phyloP scores from a whole-genome alignment of 1,140 invertebrate species.

The Rhopalosiphum padi region DNA sequence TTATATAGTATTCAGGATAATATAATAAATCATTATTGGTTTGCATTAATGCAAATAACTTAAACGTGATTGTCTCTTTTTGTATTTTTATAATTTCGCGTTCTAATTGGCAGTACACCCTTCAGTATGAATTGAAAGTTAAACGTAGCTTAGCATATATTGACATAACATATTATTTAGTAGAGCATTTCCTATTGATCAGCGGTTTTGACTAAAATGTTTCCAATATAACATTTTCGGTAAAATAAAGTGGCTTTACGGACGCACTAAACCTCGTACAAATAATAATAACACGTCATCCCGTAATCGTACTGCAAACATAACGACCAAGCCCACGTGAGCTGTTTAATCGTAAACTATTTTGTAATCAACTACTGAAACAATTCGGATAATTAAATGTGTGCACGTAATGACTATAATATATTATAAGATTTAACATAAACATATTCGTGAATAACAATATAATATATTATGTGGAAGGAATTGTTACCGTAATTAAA shows the following conservation, averaged over 20 bases:
- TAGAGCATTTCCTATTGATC: background rate
- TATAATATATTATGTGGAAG: no score
- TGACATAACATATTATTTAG: background rate
- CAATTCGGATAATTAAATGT: background rate
- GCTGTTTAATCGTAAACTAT: background rate
- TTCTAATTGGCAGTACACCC: background rate
- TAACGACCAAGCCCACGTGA: background rate
- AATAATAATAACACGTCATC: background rate
- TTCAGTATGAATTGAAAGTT: background rate
- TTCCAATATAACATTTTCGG: background rate
- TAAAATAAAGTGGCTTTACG: conserved; percentile 4
- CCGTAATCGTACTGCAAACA: background rate
- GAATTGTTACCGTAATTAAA: background rate
- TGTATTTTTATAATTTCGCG: background rate
- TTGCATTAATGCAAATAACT: background rate
- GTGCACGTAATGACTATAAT: background rate
- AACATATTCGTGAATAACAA: background rate
- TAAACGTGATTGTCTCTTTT: background rate
- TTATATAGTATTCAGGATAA: background rate
- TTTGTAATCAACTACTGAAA: background rate
- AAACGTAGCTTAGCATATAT: background rate
- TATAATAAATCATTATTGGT: background rate
- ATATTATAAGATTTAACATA: background rate
- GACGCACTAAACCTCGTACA: background rate
- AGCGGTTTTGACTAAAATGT: background rate